Conservation (phyloP, 30 jellyfish, hydroid and myxozoan genomes). For the Mastigias papua region DNA sequence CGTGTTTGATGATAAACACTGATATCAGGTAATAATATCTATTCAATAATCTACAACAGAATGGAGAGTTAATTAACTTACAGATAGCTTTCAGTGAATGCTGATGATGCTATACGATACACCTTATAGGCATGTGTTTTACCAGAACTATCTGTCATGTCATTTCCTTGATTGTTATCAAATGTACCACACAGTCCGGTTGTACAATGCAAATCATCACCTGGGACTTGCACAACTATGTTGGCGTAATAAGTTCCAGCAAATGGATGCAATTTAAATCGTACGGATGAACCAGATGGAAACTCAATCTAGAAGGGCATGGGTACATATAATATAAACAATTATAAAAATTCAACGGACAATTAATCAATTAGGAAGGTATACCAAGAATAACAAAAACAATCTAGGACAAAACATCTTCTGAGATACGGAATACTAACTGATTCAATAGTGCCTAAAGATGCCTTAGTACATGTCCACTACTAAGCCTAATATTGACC, state of each 20-base stretch:
- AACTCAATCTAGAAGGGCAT: conserved; percentile 56
- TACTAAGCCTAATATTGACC: too few relatives aligned
- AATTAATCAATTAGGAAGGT: neutral
- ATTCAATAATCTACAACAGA: neutral
- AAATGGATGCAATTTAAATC: conserved; percentile 44
- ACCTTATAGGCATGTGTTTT: neutral
- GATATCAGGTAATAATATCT: neutral
- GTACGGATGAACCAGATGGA: conserved; percentile 90
- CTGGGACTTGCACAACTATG: conserved; percentile 73
- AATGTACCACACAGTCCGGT: conserved; percentile 91
- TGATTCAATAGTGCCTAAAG: too few relatives aligned
- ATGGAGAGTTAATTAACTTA: neutral
- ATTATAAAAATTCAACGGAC: neutral
- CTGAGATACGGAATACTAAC: too few relatives aligned
- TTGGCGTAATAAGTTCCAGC: conserved; percentile 85
- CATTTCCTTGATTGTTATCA: conserved; percentile 68
- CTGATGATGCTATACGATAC: conserved; percentile 57
- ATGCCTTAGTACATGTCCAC: too few relatives aligned
- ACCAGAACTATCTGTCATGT: conserved; percentile 64
- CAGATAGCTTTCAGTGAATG: conserved; percentile 90
- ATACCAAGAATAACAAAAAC: too few relatives aligned
- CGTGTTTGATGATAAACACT: neutral
- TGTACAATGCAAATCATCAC: conserved; percentile 83
- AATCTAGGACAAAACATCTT: too few relatives aligned
- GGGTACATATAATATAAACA: too few relatives aligned